These are phyloP conservation scores for Corythornis vintsioides DNA, from an alignment of 2,113 vertebrate species.

Conservation along the genomic window DNA sequence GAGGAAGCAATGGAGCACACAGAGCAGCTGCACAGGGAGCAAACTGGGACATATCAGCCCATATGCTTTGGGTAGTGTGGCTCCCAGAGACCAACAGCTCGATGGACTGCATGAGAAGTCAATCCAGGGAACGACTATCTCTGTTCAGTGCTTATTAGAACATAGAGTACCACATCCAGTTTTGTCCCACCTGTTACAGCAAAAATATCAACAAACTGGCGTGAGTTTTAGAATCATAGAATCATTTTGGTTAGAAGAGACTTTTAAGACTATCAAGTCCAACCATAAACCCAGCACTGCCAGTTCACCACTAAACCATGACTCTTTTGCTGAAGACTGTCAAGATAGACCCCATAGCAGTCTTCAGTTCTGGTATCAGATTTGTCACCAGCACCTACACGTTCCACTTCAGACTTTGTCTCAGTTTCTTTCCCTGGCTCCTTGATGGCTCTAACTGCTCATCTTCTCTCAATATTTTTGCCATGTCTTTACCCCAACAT, in stretches of 20 bases:
- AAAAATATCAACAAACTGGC: not conserved
- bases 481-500: not conserved
- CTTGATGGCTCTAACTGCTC: not conserved
- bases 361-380: not conserved
- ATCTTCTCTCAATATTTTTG: not conserved
- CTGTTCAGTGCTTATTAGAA: not conserved
- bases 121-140: not conserved
- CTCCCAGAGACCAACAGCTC: not conserved
- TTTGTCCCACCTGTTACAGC: not conserved
- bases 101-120: not conserved
- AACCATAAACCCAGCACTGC: no score
- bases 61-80: not conserved
- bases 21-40: not conserved
- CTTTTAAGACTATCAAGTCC: no score
- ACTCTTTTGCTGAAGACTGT: not conserved
- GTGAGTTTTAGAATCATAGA: not conserved
- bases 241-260: no score
- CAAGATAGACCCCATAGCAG: not conserved
- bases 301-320: no score
- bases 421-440: not conserved
- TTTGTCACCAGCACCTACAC: not conserved
- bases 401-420: not conserved
- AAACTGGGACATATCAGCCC: not conserved
- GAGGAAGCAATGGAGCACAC: not conserved
- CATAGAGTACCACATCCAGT: rapidly evolving